Percentiles rank a stretch among this genome's conserved stretches.
Conservation (phyloP, 2,797 vertebrate species). For the Kryptopterus vitreolus region DNA sequence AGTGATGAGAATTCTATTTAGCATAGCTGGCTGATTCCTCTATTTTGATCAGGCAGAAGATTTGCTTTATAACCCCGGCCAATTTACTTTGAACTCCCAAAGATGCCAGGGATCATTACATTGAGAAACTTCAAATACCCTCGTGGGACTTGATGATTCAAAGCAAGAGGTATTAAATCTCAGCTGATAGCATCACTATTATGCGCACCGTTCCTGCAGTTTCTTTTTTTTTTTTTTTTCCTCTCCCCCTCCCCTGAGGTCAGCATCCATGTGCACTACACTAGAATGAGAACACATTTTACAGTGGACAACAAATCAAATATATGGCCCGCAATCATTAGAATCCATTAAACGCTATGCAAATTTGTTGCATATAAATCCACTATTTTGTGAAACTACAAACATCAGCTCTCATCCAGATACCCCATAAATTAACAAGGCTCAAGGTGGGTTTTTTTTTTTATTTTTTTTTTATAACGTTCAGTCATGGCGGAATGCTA, state of each 20-base stretch:
- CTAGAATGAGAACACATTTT: conserved; percentile 8
- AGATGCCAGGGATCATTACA: conserved; percentile 78
- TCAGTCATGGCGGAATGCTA: conserved; percentile 48
- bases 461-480: conserved; percentile 44
- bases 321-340: conserved; percentile 31
- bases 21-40: conserved; percentile 80
- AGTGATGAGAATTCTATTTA: conserved; percentile 83
- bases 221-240: conserved; percentile 15
- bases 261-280: conserved; percentile 47
- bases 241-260: conserved; percentile 43
- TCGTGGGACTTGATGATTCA: conserved; percentile 75
- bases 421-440: conserved; percentile 45
- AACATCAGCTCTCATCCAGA: conserved; percentile 15
- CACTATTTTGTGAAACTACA: conserved; percentile 23
- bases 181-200: conserved; percentile 68
- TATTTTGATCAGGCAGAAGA: conserved; percentile 73
- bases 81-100: conserved; percentile 79
- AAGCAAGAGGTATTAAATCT: conserved; percentile 69
- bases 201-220: conserved; percentile 46
- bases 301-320: conserved; percentile 21
- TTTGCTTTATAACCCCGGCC: conserved; percentile 68
- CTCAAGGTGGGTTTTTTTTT: conserved; percentile 44
- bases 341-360: conserved; percentile 15
- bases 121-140: conserved; percentile 76
- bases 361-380: conserved; percentile 4